Conservation (phyloP, 2,113 vertebrate species). For the Porphyrio hochstetteri region DNA sequence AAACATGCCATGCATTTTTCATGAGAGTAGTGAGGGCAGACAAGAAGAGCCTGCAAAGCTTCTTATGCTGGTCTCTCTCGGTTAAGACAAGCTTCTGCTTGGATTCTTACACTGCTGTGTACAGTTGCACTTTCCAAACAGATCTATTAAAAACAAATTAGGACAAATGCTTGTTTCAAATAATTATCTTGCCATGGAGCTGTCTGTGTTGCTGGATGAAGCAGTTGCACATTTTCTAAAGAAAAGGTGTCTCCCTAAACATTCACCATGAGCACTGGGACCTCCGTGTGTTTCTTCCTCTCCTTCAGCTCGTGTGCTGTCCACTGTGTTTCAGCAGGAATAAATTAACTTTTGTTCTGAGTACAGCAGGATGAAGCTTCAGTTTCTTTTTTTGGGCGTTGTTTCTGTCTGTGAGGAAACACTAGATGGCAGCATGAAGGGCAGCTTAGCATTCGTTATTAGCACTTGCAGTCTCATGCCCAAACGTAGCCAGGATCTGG, state of each 20-base stretch:
- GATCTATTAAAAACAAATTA: neutral
- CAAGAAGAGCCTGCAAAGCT: neutral
- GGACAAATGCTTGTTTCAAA: neutral
- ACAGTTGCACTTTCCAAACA: neutral
- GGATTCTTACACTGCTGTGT: neutral
- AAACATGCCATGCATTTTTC: neutral
- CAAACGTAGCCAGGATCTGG: neutral
- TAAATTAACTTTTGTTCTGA: neutral
- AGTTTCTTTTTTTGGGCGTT: neutral
- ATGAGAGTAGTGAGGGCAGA: neutral
- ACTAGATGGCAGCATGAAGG: constrained; percentile 48
- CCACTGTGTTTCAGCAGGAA: neutral
- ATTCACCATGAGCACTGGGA: neutral
- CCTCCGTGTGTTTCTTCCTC: neutral
- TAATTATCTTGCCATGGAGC: neutral
- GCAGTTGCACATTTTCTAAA: neutral
- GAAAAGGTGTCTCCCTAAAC: neutral
- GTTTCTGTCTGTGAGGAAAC: neutral
- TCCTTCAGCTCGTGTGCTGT: neutral
- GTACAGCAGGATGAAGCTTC: neutral
- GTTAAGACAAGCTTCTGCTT: neutral
- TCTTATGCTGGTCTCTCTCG: neutral
- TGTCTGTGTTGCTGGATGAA: neutral
- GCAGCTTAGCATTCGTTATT: neutral
- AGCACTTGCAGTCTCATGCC: neutral